phyloP scores from a whole-genome alignment of 2,797 vertebrate genomes.

The Pelobates cultripes region DNA sequence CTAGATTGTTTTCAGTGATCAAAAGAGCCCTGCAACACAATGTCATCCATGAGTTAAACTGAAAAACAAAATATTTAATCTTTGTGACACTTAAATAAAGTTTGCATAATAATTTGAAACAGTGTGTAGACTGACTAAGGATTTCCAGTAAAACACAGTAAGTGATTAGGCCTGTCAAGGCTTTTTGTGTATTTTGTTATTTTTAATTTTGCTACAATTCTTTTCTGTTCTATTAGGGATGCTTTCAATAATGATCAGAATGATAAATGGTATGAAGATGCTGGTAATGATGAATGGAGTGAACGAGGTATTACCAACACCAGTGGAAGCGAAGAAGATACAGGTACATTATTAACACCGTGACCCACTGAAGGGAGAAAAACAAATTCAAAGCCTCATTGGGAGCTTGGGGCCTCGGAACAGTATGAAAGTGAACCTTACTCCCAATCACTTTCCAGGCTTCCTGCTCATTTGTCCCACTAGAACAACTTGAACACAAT shows the following conservation, averaged over 20 bases:
- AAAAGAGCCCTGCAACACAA: no score
- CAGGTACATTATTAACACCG: background rate
- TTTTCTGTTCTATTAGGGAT: slow-evolving; percentile 2
- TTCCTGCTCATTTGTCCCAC: background rate
- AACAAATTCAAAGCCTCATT: background rate
- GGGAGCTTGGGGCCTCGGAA: background rate
- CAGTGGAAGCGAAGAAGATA: background rate
- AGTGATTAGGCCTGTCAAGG: no score
- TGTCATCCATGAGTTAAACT: no score
- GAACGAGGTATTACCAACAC: background rate
- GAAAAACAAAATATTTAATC: no score
- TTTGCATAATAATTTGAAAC: no score
- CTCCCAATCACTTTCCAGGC: background rate
- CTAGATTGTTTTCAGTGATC: no score
- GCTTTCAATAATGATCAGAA: background rate
- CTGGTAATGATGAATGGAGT: slow-evolving; percentile 6
- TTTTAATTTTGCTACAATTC: background rate
- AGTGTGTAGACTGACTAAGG: no score
- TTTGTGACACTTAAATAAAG: no score
- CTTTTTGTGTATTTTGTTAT: background rate
- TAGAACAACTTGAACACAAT: no score
- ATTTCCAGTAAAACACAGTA: no score
- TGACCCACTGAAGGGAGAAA: background rate
- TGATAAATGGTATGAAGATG: background rate
- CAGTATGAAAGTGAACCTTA: background rate